Evolutionary conservation across 2,888 invertebrate species (phyloP), one percentile per base, ranked within the genome.

Genomic region (Cistogaster globosa): DNA sequence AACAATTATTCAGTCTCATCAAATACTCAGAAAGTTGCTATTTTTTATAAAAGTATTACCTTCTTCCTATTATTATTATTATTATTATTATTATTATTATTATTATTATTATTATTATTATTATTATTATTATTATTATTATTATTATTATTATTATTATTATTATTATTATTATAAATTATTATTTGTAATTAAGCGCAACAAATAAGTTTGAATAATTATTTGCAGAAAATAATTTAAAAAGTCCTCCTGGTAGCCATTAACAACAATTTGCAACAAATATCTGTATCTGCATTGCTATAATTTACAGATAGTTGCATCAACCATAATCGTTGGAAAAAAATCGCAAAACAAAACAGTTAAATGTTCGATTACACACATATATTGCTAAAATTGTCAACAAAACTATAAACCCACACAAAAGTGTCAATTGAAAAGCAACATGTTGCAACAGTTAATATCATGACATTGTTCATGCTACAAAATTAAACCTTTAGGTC

Each of bases 271-370:
- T 63, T 57, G 58, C 60, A 69, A 51, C 63, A 78, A 84, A 84
- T 79, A 62, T 75, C 53, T 71, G 20, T 71, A 82, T 76, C 82
- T 79, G 75, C 68, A 69, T 71, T 84, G 62, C 51, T 62, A 77
- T 76, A 62, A 68, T 62, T 83, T 67, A 26, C 67, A 80, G 69
- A 55, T 78, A 77, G 68, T 71, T 80, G 79, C 80, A 78, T 76
- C 68, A 58, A 60, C 58, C 38, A 78, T 83, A 84, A 79, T 67
- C 86, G 68, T 83, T 82, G 72, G 69, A 74, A 71, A 75, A 76
- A 86, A 87, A 87, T 87, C 87, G 81, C 85, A 78, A n/a, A n/a
- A n/a, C n/a, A n/a, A 32, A 20, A 51, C 14, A 76, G 67, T 69
- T 58, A 20, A 53, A 75, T 60, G 57, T 36, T 58, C 58, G 69